These are phyloP conservation scores for Tamandua tetradactyla DNA, from an alignment of 2,797 vertebrate genomes.

Conservation along the genomic window DNA sequence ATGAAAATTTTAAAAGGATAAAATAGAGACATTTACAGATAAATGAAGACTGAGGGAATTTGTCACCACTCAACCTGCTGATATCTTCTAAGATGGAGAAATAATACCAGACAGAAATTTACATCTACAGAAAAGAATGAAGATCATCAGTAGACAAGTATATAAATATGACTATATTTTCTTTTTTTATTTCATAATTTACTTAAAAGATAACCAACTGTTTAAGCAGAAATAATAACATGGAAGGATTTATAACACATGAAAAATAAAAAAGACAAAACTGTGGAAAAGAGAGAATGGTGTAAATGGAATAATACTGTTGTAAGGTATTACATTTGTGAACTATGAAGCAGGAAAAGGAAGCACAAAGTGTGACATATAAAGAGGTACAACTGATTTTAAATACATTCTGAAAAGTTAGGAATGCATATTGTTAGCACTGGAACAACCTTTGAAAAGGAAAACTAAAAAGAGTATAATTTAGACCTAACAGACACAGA, in stretches of 20 bases:
- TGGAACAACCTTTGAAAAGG: neutral
- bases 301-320: neutral
- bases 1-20: neutral
- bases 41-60: conserved; percentile 13
- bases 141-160: neutral
- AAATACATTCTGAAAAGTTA: conserved; percentile 26
- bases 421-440: conserved; percentile 2
- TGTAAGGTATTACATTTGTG: neutral
- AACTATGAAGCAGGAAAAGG: neutral
- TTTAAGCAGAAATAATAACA: neutral
- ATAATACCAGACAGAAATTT: neutral
- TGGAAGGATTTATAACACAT: neutral
- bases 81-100: neutral
- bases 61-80: neutral
- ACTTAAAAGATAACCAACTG: conserved; percentile 22
- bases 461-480: neutral
- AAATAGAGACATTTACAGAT: conserved; percentile 7
- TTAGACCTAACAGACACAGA: too few species aligned
- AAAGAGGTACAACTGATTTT: neutral
- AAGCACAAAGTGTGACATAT: neutral
- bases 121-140: conserved; percentile 36
- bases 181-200: neutral
- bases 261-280: conserved; percentile 35
- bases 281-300: neutral
- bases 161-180: neutral